These are phyloP conservation scores for Marisa cornuarietis DNA, from an alignment of 1,140 invertebrate genomes.

Conservation along the genomic window DNA sequence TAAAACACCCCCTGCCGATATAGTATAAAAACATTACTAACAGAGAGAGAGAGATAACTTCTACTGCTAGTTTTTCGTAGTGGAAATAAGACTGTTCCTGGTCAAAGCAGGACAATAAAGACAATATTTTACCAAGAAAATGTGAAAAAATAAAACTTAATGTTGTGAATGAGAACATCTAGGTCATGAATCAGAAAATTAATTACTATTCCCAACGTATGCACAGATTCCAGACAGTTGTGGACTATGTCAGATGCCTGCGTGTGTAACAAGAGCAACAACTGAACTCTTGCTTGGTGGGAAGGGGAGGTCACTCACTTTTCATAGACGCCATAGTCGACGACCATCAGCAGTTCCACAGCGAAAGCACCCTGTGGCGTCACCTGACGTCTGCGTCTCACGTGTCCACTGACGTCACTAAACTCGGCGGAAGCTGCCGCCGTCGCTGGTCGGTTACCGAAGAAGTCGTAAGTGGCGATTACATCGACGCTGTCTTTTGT, in stretches of 20 bases:
- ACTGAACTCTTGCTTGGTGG: no score
- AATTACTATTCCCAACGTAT: not conserved
- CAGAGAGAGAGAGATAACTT: no score
- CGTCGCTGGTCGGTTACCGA: not conserved
- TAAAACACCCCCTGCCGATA: no score
- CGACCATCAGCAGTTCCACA: conserved; percentile 29
- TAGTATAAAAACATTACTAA: no score
- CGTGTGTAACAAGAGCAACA: no score
- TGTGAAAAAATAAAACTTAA: no score
- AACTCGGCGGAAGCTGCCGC: no score
- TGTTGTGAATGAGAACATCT: not conserved
- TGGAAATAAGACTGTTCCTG: no score
- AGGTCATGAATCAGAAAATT: not conserved
- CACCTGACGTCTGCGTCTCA: conserved; percentile 9
- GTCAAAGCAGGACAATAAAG: no score
- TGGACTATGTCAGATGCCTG: not conserved
- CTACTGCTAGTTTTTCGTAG: no score
- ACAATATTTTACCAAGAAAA: not conserved
- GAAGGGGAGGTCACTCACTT: conserved; percentile 5
- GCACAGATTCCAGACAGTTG: not conserved
- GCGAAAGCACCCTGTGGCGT: not conserved
- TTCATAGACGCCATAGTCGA: conserved; percentile 28
- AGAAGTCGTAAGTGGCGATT: not conserved
- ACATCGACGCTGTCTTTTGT: not conserved
- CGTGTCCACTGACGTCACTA: not conserved